Percentiles rank a stretch among this genome's conserved stretches.
These are phyloP conservation scores for Tenrec ecaudatus DNA, from an alignment of 2,113 vertebrate genomes.

Conservation along the genomic window DNA sequence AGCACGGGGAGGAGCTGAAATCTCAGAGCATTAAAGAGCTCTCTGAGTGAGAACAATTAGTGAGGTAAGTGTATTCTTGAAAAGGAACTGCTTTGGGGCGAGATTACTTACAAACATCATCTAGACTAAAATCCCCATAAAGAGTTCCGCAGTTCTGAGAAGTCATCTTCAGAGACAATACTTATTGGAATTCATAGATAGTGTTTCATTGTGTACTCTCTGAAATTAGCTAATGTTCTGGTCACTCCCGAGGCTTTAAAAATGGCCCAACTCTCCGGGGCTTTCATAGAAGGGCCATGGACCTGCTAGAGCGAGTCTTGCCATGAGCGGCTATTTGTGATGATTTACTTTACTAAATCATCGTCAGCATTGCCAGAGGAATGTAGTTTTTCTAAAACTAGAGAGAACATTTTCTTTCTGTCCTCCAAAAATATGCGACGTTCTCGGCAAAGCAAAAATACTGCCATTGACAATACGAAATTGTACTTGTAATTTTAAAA, in stretches of 20 bases:
- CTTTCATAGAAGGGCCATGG: conserved; percentile 8
- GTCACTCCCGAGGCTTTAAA: conserved; percentile 77
- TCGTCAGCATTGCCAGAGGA: not conserved
- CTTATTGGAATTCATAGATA: conserved; percentile 87
- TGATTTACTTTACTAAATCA: conserved; percentile 11
- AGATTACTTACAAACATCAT: conserved; percentile 87
- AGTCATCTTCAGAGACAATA: conserved; percentile 81
- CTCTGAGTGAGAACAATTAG: conserved; percentile 90
- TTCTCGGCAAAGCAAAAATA: not conserved
- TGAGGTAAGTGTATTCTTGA: conserved; percentile 87
- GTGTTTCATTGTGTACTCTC: conserved; percentile 77
- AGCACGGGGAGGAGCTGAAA: conserved; percentile 71
- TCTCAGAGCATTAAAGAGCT: conserved; percentile 86
- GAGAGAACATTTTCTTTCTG: not conserved
- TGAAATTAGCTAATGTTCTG: conserved; percentile 84
- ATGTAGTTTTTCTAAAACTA: not conserved
- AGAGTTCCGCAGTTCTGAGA: conserved; percentile 86
- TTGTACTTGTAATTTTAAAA: not conserved
- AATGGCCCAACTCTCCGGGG: conserved; percentile 74
- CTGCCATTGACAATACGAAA: accelerated
- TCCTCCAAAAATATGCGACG: not conserved
- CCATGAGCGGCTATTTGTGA: not conserved
- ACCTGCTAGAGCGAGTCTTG: conserved; percentile 60
- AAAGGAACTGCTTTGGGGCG: conserved; percentile 82
- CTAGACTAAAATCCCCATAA: conserved; percentile 86